These are phyloP conservation scores for Lepidiolamprologus cunningtoni DNA, from an alignment of 2,113 vertebrate species.

Conservation along the genomic window DNA sequence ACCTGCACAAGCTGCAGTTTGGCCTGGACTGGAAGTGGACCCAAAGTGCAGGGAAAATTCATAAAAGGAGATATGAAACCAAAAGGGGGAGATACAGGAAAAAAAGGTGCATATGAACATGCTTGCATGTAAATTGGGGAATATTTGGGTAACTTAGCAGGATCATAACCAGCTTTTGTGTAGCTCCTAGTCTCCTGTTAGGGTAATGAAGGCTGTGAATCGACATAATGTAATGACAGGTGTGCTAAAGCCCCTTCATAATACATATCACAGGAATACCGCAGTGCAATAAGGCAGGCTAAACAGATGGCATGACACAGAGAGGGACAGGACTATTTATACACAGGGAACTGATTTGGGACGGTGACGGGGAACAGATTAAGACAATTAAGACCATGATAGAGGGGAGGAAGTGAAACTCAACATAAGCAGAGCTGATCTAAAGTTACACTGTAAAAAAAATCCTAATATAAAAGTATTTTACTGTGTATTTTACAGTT, in stretches of 20 bases:
- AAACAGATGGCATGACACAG: not conserved
- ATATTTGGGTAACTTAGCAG: not conserved
- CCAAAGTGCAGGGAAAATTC: not conserved
- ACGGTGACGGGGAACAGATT: not conserved
- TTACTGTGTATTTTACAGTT: not conserved
- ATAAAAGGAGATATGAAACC: not conserved
- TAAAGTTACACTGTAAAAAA: not conserved
- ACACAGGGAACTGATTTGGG: not conserved
- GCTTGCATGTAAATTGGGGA: not conserved
- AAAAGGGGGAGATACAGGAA: fast-evolving
- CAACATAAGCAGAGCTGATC: not conserved
- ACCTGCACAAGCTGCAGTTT: not conserved
- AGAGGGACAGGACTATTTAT: not conserved
- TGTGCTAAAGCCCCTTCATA: not conserved
- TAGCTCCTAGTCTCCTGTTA: not conserved
- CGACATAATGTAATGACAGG: not conserved
- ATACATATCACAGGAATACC: not conserved
- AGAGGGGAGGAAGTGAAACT: not conserved
- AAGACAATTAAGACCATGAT: not conserved
- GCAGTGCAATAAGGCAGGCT: not conserved
- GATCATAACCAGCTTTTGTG: not conserved
- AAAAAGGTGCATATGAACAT: not conserved
- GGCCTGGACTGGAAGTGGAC: not conserved
- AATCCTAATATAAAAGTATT: not conserved
- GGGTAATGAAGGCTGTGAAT: not conserved